Evolutionary conservation across 2,113 vertebrate species (phyloP).

Genomic region (Vulpes ferrilata): DNA sequence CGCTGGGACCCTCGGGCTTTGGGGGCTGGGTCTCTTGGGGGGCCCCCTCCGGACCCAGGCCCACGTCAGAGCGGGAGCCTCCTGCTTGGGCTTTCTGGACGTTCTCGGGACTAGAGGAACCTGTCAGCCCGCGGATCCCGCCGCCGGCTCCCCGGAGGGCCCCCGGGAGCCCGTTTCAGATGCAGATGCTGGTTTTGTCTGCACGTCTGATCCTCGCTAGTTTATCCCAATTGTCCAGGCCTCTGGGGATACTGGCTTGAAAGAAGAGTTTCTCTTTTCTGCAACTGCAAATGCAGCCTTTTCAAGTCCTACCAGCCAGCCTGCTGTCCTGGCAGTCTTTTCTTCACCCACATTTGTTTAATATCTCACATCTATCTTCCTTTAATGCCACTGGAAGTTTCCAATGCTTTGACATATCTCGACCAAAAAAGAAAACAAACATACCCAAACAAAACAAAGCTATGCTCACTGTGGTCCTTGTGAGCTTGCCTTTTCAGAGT

Average conservation of each 20-base stretch:
- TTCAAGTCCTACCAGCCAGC: not conserved
- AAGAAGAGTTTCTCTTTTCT: constrained; percentile 45
- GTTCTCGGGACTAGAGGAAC: not conserved
- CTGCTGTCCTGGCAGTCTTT: not conserved
- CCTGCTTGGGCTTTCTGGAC: not conserved
- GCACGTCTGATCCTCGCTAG: not conserved
- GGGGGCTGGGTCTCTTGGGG: not conserved
- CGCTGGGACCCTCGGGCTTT: not conserved
- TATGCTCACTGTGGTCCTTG: not conserved
- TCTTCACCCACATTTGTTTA: not conserved
- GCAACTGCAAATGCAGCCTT: not conserved
- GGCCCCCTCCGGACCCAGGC: not conserved
- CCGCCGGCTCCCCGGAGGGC: not conserved
- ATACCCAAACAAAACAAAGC: constrained; percentile 3
- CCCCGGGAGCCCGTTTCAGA: constrained; percentile 46
- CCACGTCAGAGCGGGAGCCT: not conserved
- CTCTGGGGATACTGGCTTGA: not conserved
- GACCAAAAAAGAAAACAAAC: constrained; percentile 15
- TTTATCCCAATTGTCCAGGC: not conserved
- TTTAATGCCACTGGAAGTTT: not conserved
- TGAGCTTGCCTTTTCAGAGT: not conserved
- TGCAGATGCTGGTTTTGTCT: constrained; percentile 69
- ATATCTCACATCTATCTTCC: not conserved
- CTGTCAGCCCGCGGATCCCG: not conserved
- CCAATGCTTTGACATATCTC: not conserved